Percentiles rank a stretch among this genome's conserved stretches.
Evolutionary conservation across 2,797 vertebrate genomes (phyloP).

Genomic region (Phataginus tricuspis): DNA sequence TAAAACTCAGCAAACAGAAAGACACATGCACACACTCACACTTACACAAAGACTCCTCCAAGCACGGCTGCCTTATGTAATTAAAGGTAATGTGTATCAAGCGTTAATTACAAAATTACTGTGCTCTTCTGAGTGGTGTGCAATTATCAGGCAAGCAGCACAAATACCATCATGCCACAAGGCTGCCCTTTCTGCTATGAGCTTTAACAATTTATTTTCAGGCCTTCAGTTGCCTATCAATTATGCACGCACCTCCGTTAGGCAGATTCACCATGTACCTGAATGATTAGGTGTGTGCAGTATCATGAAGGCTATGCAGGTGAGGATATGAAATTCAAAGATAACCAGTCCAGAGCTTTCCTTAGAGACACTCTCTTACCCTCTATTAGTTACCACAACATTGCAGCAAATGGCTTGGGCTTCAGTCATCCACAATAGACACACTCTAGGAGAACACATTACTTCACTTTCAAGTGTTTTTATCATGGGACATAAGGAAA

Average conservation of each 20-base stretch:
- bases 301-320: background rate
- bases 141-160: conserved; percentile 65
- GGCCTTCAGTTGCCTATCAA: conserved; percentile 34
- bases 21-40: background rate
- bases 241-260: conserved; percentile 31
- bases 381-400: no score
- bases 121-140: conserved; percentile 31
- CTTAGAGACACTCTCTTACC: background rate
- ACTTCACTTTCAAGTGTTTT: background rate
- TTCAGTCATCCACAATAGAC: background rate
- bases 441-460: background rate
- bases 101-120: conserved; percentile 65
- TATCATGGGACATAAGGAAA: background rate
- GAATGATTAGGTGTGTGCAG: background rate
- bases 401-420: background rate
- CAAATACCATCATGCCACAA: conserved; percentile 52
- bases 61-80: conserved; percentile 13
- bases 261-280: background rate
- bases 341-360: background rate
- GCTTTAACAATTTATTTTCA: conserved; percentile 51
- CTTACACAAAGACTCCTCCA: background rate
- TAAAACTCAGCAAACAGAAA: background rate
- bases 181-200: conserved; percentile 14
- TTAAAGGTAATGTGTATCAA: conserved; percentile 64
- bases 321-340: background rate